phyloP scores from a whole-genome alignment of 1,140 invertebrate genomes.

The Meteorus sp. region DNA sequence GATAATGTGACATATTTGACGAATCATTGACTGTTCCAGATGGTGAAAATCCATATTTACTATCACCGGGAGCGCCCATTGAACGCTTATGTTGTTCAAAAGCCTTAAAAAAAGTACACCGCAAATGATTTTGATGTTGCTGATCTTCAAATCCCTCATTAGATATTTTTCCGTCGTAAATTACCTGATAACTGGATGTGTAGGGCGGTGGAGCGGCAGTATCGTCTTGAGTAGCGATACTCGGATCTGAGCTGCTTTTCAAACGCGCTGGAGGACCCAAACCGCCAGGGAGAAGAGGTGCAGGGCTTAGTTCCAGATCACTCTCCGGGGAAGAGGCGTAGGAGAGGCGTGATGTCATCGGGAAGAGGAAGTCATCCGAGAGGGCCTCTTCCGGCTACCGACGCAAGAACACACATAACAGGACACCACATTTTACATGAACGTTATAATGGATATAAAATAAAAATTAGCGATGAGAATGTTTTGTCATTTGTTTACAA shows the following conservation, averaged over 20 bases:
- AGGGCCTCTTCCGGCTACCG: constrained; percentile 78
- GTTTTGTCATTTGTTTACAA: too few species aligned
- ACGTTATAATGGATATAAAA: neutral
- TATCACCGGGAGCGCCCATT: constrained; percentile 57
- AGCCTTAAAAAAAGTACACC: constrained; percentile 1
- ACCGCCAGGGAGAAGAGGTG: constrained; percentile 64
- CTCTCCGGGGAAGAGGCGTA: constrained; percentile 95
- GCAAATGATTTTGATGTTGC: neutral
- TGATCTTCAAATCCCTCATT: neutral
- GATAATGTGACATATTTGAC: constrained; percentile 42
- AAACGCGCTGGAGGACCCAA: constrained; percentile 68
- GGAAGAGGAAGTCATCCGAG: constrained; percentile 96
- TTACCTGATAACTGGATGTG: constrained; percentile 61
- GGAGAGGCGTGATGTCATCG: constrained; percentile 93
- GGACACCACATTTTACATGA: constrained; percentile 42
- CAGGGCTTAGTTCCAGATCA: constrained; percentile 85
- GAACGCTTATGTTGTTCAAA: constrained; percentile 46
- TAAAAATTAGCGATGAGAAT: too few species aligned
- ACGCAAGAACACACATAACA: constrained; percentile 42
- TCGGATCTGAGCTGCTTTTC: constrained; percentile 88
- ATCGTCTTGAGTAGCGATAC: constrained; percentile 73
- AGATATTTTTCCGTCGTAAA: neutral
- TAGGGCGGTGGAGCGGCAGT: constrained; percentile 60
- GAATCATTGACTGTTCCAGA: constrained; percentile 43
- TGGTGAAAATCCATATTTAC: constrained; percentile 66